A percentile compares a stretch with the other conserved stretches of the same genome.
Conservation (phyloP, 2,888 invertebrate genomes). For the Athripsodes cinereus region DNA sequence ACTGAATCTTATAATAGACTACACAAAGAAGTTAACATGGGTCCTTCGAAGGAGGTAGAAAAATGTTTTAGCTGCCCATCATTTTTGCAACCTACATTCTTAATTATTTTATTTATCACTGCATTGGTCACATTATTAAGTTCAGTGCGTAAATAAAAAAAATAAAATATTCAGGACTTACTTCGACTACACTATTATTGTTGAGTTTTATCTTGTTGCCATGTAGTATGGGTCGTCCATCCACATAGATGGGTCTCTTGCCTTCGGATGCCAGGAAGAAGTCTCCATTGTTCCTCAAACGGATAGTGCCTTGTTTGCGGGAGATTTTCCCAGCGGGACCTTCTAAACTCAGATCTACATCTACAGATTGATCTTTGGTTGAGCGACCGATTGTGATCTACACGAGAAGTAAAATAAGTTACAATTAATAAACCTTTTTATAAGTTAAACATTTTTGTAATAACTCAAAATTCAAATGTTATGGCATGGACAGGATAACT, state of each 20-base stretch:
- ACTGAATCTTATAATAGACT: no score
- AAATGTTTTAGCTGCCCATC: no score
- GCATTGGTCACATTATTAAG: no score
- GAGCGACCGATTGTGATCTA: constrained; percentile 88
- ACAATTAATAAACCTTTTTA: not conserved
- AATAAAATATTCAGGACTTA: constrained; percentile 34
- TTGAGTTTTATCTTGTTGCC: constrained; percentile 86
- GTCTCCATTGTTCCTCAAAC: constrained; percentile 86
- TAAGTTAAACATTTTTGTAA: no score
- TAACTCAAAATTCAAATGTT: no score
- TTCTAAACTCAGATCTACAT: constrained; percentile 89
- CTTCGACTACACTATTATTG: constrained; percentile 93
- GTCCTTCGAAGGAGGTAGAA: no score
- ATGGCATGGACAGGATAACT: no score
- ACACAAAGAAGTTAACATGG: no score
- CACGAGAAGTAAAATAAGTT: no score
- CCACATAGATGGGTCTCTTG: constrained; percentile 88
- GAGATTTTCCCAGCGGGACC: constrained; percentile 94
- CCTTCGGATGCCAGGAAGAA: constrained; percentile 95
- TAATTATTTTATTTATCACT: no score
- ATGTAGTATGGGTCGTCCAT: constrained; percentile 81
- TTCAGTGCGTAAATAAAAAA: no score
- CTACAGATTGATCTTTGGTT: constrained; percentile 82
- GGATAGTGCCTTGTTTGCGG: constrained; percentile 85
- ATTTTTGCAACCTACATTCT: constrained; percentile 5